A percentile compares a stretch with the other conserved stretches of the same genome.
These are phyloP conservation scores for Noctua janthina DNA, from an alignment of 2,888 invertebrate species.

Conservation along the genomic window DNA sequence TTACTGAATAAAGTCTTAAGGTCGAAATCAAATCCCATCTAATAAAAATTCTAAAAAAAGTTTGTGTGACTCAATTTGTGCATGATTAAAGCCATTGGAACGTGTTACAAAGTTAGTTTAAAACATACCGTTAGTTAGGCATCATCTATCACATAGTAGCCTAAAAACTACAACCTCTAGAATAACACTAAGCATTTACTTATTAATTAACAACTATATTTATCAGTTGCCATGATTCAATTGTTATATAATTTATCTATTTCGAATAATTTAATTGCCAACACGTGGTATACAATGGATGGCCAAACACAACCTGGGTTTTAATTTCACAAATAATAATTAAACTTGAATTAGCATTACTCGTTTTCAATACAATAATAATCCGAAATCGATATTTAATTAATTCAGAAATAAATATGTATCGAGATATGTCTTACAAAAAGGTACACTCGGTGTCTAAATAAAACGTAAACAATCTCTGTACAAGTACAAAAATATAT, in stretches of 20 bases:
- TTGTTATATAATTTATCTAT: constrained; percentile 54
- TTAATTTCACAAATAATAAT: constrained; percentile 66
- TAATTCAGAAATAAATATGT: constrained; percentile 60
- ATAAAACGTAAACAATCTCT: constrained; percentile 80
- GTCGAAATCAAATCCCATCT: constrained; percentile 35
- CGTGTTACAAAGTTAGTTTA: constrained; percentile 76
- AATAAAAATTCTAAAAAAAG: constrained; percentile 65
- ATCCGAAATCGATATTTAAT: constrained; percentile 54
- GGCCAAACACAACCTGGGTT: constrained; percentile 79
- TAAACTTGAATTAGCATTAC: constrained; percentile 42
- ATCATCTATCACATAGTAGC: constrained; percentile 85
- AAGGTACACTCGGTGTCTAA: constrained; percentile 76
- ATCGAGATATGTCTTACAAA: constrained; percentile 74
- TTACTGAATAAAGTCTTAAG: background rate
- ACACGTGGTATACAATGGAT: constrained; percentile 70
- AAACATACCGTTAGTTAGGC: constrained; percentile 81
- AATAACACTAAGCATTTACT: constrained; percentile 70
- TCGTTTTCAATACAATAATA: constrained; percentile 48
- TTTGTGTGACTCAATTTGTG: constrained; percentile 83
- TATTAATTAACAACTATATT: constrained; percentile 64
- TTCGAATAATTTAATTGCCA: constrained; percentile 65
- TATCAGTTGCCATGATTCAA: constrained; percentile 59
- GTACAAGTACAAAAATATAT: constrained; percentile 87
- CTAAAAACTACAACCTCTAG: constrained; percentile 79
- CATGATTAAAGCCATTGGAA: constrained; percentile 84